Conservation (phyloP, 2,888 invertebrate genomes). For the Bedellia somnulentella region DNA sequence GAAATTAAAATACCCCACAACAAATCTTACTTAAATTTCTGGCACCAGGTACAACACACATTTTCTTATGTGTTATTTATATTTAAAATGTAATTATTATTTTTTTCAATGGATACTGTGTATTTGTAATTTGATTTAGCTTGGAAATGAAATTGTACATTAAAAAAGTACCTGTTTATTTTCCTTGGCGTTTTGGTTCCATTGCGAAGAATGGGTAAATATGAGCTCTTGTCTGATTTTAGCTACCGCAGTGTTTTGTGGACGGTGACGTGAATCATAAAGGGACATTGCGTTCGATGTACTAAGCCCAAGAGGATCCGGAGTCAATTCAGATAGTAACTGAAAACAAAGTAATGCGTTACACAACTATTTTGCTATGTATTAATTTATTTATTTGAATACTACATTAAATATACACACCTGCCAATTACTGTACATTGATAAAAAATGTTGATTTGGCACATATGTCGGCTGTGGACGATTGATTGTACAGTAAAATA, state of each 20-base stretch:
- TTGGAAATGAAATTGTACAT: too few species aligned
- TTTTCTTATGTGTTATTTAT: too few species aligned
- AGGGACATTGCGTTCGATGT: conserved; percentile 68
- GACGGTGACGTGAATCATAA: conserved; percentile 80
- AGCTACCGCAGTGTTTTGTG: conserved; percentile 62
- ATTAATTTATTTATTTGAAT: too few species aligned
- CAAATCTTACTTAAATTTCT: too few species aligned
- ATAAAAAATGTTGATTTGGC: conserved; percentile 83
- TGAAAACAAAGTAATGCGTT: conserved; percentile 44
- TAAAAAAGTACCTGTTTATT: too few species aligned
- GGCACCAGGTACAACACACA: too few species aligned
- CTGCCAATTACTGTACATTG: conserved; percentile 98
- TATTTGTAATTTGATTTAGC: too few species aligned
- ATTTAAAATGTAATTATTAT: too few species aligned
- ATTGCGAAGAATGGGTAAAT: conserved; percentile 67
- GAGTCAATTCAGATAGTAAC: conserved; percentile 68
- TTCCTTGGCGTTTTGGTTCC: too few species aligned
- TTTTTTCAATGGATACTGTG: too few species aligned
- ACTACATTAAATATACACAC: conserved; percentile 32
- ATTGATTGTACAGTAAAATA: conserved; percentile 91
- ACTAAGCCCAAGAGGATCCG: conserved; percentile 68
- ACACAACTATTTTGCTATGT: too few species aligned
- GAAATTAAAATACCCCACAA: too few species aligned
- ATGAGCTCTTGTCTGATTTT: conserved; percentile 64
- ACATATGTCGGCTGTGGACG: conserved; percentile 95